Evolutionary conservation across 1,140 invertebrate species (phyloP), one percentile per base, ranked within the genome.

Genomic region (Ips typographus): DNA sequence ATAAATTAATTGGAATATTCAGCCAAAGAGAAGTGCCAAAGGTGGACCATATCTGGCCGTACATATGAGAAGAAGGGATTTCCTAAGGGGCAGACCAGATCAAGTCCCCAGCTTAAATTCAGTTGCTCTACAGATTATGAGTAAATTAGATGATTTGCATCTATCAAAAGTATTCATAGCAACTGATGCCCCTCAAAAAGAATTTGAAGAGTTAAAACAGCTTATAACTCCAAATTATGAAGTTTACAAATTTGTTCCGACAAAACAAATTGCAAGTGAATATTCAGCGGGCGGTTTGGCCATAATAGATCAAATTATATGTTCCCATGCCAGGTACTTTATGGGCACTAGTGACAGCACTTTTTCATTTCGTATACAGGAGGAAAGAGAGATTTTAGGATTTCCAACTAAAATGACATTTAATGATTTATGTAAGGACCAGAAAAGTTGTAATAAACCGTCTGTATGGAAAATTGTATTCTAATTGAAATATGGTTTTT

Each of bases 291-390:
- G 96, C 36, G 93, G 92, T 8, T 80, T 94, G 47, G 95, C 96
- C 1, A 96, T 99, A 70, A 90, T 99, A 65, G 96, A 99, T 81
- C 97, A 99, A 84, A 94, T 97, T 74, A 92, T 98, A 72, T 96
- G 94, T 83, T 90, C 95, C 0, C 88, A 93, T 82, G 90, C 94
- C 3, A 87, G 88, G 77, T 89, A 90, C 84, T 96, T 98, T 79
- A 88, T 98, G 71, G 96, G 97, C 40, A 95, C 94, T 1, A 85
- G 91, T 78, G 93, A 95, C 77, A 98, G 96, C 71, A 99, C 97
- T 39, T 99, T 98, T 82, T 92, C 95, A 7, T 97, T 93, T 79
- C 85, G 96, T 60, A 98, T 98, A 71, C 95, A 98, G 84, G 97
- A 99, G 80, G 96, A 98, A 79, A 85, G 97, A 53, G 96, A 98